These are phyloP conservation scores for Parazoanthus darwini DNA, from an alignment of 92 coral and sea anemone species.

Conservation along the genomic window DNA sequence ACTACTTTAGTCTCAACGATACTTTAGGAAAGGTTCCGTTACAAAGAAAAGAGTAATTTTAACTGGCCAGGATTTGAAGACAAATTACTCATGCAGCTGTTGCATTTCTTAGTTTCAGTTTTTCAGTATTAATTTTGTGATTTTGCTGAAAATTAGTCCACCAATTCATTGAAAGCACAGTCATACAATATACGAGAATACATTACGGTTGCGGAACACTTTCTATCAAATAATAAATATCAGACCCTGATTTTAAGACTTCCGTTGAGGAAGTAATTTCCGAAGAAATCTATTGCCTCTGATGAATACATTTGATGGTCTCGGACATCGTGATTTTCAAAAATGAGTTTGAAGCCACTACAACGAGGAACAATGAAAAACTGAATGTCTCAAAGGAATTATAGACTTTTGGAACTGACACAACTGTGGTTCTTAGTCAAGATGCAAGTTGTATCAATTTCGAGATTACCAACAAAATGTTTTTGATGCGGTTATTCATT, in stretches of 20 bases:
- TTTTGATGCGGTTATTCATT: too few relatives aligned
- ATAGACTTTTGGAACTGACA: too few relatives aligned
- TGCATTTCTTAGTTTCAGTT: neutral
- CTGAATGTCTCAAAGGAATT: neutral
- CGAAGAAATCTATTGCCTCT: neutral
- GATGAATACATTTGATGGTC: neutral
- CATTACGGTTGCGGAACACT: neutral
- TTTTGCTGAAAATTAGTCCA: too few relatives aligned
- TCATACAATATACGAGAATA: neutral
- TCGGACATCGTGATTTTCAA: neutral
- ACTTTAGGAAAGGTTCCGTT: too few relatives aligned
- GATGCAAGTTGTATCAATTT: neutral
- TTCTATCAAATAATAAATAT: neutral
- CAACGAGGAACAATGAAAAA: neutral
- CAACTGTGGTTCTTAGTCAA: neutral
- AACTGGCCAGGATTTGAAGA: neutral
- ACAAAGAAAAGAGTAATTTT: too few relatives aligned
- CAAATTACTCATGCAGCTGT: too few relatives aligned
- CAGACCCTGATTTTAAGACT: neutral
- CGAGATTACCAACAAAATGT: too few relatives aligned
- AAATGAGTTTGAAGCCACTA: too few relatives aligned
- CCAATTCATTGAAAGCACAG: neutral
- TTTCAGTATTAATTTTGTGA: neutral
- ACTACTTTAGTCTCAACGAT: too few relatives aligned
- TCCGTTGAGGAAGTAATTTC: neutral